These are phyloP conservation scores for Rhaphigaster nebulosa DNA, from an alignment of 2,888 invertebrate genomes.

Conservation along the genomic window DNA sequence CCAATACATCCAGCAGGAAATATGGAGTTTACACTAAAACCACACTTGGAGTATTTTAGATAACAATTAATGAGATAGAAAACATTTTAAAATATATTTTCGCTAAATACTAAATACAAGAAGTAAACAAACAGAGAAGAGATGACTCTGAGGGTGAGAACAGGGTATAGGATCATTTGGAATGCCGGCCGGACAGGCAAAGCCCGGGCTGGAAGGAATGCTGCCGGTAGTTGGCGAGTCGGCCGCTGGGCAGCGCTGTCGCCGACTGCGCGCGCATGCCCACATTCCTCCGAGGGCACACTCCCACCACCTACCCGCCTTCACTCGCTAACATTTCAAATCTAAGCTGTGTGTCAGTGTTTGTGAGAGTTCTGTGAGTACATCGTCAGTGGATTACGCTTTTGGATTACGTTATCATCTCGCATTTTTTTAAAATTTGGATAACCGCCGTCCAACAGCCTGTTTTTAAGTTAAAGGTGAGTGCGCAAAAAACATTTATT, in stretches of 20 bases:
- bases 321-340: conserved; percentile 32
- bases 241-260: conserved; percentile 47
- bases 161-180: conserved; percentile 30
- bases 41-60: neutral
- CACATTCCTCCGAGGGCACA: conserved; percentile 32
- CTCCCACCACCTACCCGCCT: conserved; percentile 41
- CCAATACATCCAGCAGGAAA: neutral
- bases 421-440: neutral
- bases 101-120: neutral
- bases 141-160: neutral
- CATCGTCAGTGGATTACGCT: conserved; percentile 36
- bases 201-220: conserved; percentile 37
- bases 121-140: conserved; percentile 25
- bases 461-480: conserved; percentile 43
- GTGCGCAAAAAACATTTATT: neutral
- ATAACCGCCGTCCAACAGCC: conserved; percentile 19
- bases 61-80: neutral
- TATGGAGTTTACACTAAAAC: neutral
- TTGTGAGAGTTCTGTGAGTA: conserved; percentile 42
- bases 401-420: conserved; percentile 38
- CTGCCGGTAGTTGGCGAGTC: conserved; percentile 6
- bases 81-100: neutral
- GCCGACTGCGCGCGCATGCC: conserved; percentile 11
- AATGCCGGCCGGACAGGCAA: conserved; percentile 42
- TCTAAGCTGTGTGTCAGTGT: conserved; percentile 40